Evolutionary conservation across 2,888 invertebrate genomes (phyloP), one percentile per base, ranked within the genome.

Genomic region (Monochamus alternatus): DNA sequence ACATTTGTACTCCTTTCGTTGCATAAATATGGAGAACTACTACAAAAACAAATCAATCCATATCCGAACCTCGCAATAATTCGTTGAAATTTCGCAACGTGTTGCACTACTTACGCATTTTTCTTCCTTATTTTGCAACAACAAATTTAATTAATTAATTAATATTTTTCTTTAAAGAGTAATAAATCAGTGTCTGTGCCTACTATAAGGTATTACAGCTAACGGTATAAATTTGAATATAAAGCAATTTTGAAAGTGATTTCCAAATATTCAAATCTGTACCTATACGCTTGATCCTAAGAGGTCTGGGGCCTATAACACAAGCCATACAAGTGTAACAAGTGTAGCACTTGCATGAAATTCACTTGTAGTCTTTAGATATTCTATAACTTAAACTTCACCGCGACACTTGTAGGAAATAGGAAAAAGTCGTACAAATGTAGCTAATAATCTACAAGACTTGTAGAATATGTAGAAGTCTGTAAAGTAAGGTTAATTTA

Each of bases 211-310:
- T 9, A 62, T 2, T 62, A 30, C 5, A 47, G 9, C 12, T 47
- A 38, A 4, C 38, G 3, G 12, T 10, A 47, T 47, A 47, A 3
- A 47, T 47, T 47, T 47, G 5, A 47, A 47, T 47, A 47, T 12
- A 59, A 44, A 68, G 58, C 43, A 43, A 59, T 68, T 68, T 68
- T 14, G 68, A 68, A 68, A 68, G 68, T 68, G 58, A 59, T 68
- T 68, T 68, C 43, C 12, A 7, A 59, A 7, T 64, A 30, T 22
- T 38, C 14, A 9, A 8, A 44, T 31, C 2, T 30, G 3, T 9
- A 47, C 12, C 12, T 8, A 43, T 43, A 22, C 22, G 22, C 22
- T 22, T 22, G 22, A 43, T 43, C 8, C 43, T 43, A 43, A 43
- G 8, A 5, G 4, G 43, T 43, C n/a, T n/a, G n/a, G n/a, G n/a